phyloP scores from a whole-genome alignment of 1,140 invertebrate genomes.

The Cephus cinctus region DNA sequence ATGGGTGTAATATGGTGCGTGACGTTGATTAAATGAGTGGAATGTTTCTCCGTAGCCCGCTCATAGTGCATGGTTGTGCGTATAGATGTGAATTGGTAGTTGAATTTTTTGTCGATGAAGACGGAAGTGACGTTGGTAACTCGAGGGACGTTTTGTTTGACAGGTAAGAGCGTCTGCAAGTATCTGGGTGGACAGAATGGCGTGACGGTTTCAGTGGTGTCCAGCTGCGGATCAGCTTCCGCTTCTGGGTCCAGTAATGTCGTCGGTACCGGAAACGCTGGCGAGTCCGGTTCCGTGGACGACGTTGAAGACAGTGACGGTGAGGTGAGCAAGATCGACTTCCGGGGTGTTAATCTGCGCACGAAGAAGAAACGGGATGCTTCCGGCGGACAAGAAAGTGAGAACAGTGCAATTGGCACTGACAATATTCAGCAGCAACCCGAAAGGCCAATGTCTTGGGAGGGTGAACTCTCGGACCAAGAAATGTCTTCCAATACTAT shows the following conservation, averaged over 20 bases:
- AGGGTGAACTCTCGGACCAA: slow-evolving; percentile 82
- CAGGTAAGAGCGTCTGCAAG: slow-evolving; percentile 52
- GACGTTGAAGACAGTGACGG: slow-evolving; percentile 58
- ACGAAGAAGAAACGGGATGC: slow-evolving; percentile 57
- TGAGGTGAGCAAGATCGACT: slow-evolving; percentile 60
- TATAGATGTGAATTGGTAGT: neutral
- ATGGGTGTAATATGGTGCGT: too few relatives aligned
- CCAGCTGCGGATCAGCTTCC: slow-evolving; percentile 36
- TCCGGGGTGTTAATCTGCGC: slow-evolving; percentile 58
- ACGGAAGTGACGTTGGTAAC: neutral
- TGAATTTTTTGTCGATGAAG: neutral
- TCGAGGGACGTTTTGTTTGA: neutral
- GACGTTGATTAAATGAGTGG: too few relatives aligned
- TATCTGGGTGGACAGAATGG: slow-evolving; percentile 52
- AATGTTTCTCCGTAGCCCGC: too few relatives aligned
- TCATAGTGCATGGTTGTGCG: neutral
- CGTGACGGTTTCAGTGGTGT: slow-evolving; percentile 53
- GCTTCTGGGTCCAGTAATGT: slow-evolving; percentile 19
- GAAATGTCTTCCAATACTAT: slow-evolving; percentile 61
- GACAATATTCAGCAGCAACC: slow-evolving; percentile 46
- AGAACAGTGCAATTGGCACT: slow-evolving; percentile 37
- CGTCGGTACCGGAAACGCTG: slow-evolving; percentile 16
- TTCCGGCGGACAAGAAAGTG: slow-evolving; percentile 29
- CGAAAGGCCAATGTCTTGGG: slow-evolving; percentile 86
- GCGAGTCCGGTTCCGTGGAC: slow-evolving; percentile 38